Evolutionary conservation across 2,888 invertebrate genomes (phyloP), one percentile per base, ranked within the genome.

Genomic region (Malthinus seriepunctatus): DNA sequence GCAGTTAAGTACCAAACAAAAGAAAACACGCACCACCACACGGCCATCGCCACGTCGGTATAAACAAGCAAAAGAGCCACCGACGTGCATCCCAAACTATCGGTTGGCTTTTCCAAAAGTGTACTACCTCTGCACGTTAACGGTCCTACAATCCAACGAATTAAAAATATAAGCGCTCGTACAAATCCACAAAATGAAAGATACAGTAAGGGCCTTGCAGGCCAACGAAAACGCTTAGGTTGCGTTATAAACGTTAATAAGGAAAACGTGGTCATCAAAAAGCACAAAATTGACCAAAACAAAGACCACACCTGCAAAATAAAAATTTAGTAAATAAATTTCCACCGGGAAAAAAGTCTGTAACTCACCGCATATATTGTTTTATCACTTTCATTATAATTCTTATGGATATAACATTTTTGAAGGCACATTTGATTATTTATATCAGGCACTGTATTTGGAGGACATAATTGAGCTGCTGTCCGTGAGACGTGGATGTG

Each of bases 1-100:
- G 95, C 93, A 3, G 93, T 91, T 47, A 95, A 82, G 73, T 93
- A 91, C 91, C 95, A 95, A 55, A 94, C 93, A 47, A 93, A 84
- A 61, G 93, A 90, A 50, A 95, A 86, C 68, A 93, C 88, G 2
- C 92, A 86, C 88, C 95, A 94, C 94, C 95, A 93, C 60, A 90
- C 85, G 70, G 88, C 87, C 58, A 89, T 89, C 48, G 91, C 90
- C 71, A 93, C 79, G 32, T 89, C 89, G 72, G 92, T 86, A 79
- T 91, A 93, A 73, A 73, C 69, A 5, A 73, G 63, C 7, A 75
- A 66, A 12, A 76, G 63, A 2, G 74, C 71, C 34, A 71, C 67
- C 12, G 69, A 65, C 1, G 74, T 68, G 60, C 74, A 76, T 5
- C 56, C 64, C 58, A 31, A 45, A 33, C 56, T 60, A 15, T 60